Base-by-base conservation (phyloP, 2,888 invertebrate genomes). In the Brachypterus glaber region DNA sequence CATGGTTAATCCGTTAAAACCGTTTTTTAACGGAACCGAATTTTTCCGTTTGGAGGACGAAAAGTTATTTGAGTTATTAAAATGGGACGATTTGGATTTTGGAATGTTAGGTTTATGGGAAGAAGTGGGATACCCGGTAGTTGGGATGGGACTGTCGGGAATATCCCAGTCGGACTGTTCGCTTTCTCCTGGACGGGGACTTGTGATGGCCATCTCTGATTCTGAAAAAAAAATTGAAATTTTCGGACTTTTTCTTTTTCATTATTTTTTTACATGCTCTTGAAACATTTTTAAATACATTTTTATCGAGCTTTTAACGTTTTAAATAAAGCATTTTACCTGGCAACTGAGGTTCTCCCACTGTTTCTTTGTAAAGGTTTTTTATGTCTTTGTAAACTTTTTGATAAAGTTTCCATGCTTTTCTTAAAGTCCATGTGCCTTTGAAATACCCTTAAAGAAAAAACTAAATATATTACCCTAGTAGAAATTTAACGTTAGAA, bases 341-440 rank as follows among this genome's bases (percentile, higher is more conserved):
- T 33, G 48, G 49, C 17, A 51, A 31, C 3, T 44, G 37, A 4
- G 49, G 39, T 25, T 57, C 53, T 17, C 70, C 71, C 38, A 70
- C 67, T 24, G 65, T 63, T 24, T 66, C 63, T 33, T 68, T 67
- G 49, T 77, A 73, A 7, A 79, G 52, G 12, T 65, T 60, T 13
- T 69, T 60, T 46, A 79, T 69, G 49, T 77, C 74, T 32, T 66
- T 67, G 55, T 79, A 76, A 2, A 75, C 68, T 48, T 71, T 72
- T 48, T 78, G 76, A 54, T 82, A 82, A 37, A 77, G 69, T 55
- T 77, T 76, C 78, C 79, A 82, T 0, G 80, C 77, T 57, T 76
- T 77, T 17, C 80, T 62, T 44, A 82, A 61, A 40, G 75, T 70
- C 79, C 80, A 80, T 7, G 78, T 77, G 1, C 77, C 79, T 48